These are phyloP conservation scores for Lathamus discolor DNA, from an alignment of 2,113 vertebrate species.

Conservation along the genomic window DNA sequence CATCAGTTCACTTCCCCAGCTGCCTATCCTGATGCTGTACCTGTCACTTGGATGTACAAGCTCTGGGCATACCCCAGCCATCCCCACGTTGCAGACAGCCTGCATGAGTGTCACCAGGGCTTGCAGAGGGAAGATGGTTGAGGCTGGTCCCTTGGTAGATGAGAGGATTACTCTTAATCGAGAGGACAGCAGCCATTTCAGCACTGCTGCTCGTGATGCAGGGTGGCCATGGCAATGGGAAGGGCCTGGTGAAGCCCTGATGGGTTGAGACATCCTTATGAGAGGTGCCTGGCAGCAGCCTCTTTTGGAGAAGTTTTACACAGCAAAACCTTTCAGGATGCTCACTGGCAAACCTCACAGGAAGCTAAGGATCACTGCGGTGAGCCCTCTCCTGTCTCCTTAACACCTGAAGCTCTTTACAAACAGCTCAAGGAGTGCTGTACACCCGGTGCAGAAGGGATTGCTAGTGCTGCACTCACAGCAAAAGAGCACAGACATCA, in stretches of 20 bases:
- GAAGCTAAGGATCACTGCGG: accelerated
- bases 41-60: accelerated
- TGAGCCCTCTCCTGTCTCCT: background rate
- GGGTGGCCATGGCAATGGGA: background rate
- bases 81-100: background rate
- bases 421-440: background rate
- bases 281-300: background rate
- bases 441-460: accelerated
- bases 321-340: background rate
- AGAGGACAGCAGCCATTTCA: background rate
- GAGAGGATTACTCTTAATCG: background rate
- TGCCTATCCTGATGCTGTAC: background rate
- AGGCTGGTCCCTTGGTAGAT: background rate
- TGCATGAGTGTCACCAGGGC: background rate
- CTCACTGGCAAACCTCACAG: background rate
- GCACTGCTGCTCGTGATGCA: background rate
- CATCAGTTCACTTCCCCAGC: background rate
- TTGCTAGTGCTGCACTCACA: accelerated
- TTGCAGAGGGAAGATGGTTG: background rate
- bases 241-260: background rate
- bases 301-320: background rate
- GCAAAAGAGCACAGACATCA: background rate
- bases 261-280: background rate
- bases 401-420: background rate
- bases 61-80: background rate